phyloP scores from a whole-genome alignment of 2,113 vertebrate species.

The Limnothrissa miodon region DNA sequence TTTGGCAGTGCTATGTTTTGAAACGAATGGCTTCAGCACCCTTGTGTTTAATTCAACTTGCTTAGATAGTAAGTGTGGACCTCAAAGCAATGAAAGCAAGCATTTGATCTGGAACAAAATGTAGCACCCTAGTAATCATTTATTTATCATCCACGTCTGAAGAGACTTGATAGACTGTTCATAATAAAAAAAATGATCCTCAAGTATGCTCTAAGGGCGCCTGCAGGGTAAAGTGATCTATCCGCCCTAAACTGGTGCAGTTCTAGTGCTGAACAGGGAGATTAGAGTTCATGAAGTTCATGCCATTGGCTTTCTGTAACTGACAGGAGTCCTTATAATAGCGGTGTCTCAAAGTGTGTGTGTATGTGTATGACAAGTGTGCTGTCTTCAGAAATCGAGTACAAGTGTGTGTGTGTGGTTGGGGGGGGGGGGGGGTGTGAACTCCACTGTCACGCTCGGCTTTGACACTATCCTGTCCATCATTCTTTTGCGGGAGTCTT shows the following conservation, averaged over 20 bases:
- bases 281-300: not conserved
- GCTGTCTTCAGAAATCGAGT: not conserved
- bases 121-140: not conserved
- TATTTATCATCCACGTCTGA: not conserved
- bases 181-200: not conserved
- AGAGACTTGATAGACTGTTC: not conserved
- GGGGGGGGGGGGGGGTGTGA: not conserved
- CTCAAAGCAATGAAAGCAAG: not conserved
- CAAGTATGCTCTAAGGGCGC: not conserved
- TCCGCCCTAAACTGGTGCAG: not conserved
- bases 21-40: not conserved
- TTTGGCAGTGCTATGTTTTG: not conserved
- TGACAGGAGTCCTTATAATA: not conserved
- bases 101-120: not conserved
- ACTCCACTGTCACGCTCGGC: not conserved
- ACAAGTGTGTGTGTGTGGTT: not conserved
- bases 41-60: not conserved
- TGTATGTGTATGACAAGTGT: not conserved
- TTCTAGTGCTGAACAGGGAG: not conserved
- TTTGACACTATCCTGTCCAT: not conserved
- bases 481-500: not conserved
- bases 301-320: not conserved
- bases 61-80: not conserved
- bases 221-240: too few species aligned
- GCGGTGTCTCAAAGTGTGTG: not conserved